Evolutionary conservation across 2,797 vertebrate species (phyloP), one percentile per base, ranked within the genome.

Genomic region (Gymnocypris eckloni): DNA sequence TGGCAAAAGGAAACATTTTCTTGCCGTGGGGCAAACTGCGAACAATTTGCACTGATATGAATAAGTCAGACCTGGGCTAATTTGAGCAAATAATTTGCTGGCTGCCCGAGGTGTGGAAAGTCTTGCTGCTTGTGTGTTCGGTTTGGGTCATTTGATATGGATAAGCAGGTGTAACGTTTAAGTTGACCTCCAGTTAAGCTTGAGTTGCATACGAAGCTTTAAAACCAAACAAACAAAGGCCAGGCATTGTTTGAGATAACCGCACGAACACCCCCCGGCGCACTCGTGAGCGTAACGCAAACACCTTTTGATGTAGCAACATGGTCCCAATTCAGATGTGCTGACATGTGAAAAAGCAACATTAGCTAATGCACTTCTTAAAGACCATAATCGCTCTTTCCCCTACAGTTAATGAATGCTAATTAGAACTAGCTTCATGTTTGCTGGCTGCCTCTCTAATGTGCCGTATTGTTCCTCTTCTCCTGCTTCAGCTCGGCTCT

Each of bases 341-440:
- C 95, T 96, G 95, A 96, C 94, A 89, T 86, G 91, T 84, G 67
- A 93, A 94, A 94, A 93, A 91, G 91, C 92, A 93, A 93, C 94
- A 95, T 94, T 94, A 95, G 94, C 95, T 96, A 96, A 96, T 95
- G 94, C 93, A 93, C 94, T 95, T 93, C 94, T 95, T 95, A 95
- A 95, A 95, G 93, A 94, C 93, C 94, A 94, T 95, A 96, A 96
- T 95, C 93, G 92, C 93, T 94, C 93, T 95, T 95, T 94, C 93
- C 94, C 90, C 91, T 89, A 90, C 95, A 94, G 95, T 95, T 96
- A 96, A 96, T 95, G 95, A 96, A 95, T 94, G 94, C 94, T 96
- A 95, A 96, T 95, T 95, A 96, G 94, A 92, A 94, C 91, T 91
- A 93, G 93, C 94, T 92, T 91, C 92, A 81, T 92, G 90, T 86